Evolutionary conservation across 2,888 invertebrate genomes (phyloP).

Genomic region (Himalopsyche tibetana): DNA sequence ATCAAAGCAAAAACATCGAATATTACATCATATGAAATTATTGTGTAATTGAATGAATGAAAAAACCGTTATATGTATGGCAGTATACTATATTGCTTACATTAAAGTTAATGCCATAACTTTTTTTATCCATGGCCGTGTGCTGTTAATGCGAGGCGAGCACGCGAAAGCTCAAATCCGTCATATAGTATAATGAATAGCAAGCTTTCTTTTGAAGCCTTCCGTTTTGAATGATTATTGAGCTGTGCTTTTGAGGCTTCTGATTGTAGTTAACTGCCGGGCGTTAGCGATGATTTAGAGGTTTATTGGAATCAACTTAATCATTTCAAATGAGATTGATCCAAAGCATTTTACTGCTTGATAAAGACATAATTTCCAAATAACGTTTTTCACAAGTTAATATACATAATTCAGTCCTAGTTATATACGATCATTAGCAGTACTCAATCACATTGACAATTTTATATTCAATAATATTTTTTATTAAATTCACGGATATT

Average conservation of each 20-base stretch:
- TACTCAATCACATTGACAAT: too few relatives aligned
- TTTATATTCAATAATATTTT: too few relatives aligned
- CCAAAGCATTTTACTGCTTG: neutral
- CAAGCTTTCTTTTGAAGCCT: slow-evolving; percentile 47
- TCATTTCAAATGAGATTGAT: slow-evolving; percentile 9
- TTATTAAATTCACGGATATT: too few relatives aligned
- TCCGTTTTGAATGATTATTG: slow-evolving; percentile 20
- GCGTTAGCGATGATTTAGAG: slow-evolving; percentile 4
- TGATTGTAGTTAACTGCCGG: slow-evolving; percentile 21
- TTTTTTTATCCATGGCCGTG: neutral
- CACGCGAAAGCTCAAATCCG: slow-evolving; percentile 44
- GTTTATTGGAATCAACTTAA: neutral
- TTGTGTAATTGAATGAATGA: neutral
- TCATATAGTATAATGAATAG: slow-evolving; percentile 29
- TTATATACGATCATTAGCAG: too few relatives aligned
- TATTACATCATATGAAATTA: neutral
- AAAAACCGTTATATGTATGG: slow-evolving; percentile 1
- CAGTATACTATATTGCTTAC: neutral
- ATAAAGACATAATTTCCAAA: neutral
- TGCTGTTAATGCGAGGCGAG: slow-evolving; percentile 23
- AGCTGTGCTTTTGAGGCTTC: slow-evolving; percentile 31
- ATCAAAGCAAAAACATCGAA: too few relatives aligned
- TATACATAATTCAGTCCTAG: too few relatives aligned
- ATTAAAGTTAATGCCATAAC: slow-evolving; percentile 7
- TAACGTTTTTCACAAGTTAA: too few relatives aligned